Conservation (phyloP, 2,888 invertebrate species). For the Cremastobaeus sp. region DNA sequence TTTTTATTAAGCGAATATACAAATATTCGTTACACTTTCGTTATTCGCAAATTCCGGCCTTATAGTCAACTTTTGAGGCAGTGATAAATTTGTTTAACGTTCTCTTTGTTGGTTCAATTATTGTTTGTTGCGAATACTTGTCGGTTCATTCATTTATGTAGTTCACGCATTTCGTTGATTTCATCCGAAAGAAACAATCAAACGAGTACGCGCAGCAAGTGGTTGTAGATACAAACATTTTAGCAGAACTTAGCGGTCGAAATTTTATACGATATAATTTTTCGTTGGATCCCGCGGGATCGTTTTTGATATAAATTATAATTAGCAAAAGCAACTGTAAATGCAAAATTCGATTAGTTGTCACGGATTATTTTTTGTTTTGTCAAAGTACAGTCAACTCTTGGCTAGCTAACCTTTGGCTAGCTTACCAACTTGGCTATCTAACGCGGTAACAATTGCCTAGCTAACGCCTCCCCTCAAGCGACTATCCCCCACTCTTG, state of each 20-base stretch:
- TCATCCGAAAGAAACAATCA: slow-evolving; percentile 1
- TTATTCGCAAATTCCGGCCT: slow-evolving; percentile 11
- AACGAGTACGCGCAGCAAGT: not conserved
- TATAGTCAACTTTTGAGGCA: no score
- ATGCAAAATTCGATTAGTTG: slow-evolving; percentile 4
- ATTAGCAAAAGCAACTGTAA: slow-evolving; percentile 22
- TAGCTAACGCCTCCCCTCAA: no score
- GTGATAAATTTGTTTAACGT: no score
- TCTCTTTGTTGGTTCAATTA: no score
- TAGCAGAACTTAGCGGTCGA: slow-evolving; percentile 2
- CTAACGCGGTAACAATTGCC: no score
- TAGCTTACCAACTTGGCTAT: no score
- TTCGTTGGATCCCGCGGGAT: not conserved
- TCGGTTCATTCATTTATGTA: no score
- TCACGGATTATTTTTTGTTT: not conserved
- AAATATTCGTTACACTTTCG: not conserved
- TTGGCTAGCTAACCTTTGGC: no score
- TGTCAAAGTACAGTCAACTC: no score
- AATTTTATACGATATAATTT: slow-evolving; percentile 9
- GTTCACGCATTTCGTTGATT: slow-evolving; percentile 6
- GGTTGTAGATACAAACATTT: not conserved
- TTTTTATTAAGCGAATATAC: no score
- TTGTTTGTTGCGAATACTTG: slow-evolving; percentile 47
- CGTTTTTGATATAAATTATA: not conserved
- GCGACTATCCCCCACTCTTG: no score